Evolutionary conservation across 2,113 vertebrate genomes (phyloP).

Genomic region (Callionymus lyra): DNA sequence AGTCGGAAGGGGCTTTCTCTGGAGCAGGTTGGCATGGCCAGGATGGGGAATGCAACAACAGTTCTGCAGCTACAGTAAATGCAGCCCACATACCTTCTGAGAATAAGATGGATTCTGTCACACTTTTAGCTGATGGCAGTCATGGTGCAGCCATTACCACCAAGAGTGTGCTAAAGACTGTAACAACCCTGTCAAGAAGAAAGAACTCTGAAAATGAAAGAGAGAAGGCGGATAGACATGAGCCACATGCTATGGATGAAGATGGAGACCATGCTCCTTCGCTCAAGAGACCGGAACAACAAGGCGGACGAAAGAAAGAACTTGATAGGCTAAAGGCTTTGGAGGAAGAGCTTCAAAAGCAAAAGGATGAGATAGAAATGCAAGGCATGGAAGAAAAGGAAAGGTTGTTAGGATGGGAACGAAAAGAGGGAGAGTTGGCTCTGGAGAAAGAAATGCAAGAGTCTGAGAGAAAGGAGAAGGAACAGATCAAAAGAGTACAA

Average conservation of each 20-base stretch:
- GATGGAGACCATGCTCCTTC: constrained; percentile 35
- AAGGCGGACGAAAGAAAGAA: constrained; percentile 36
- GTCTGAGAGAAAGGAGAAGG: constrained; percentile 10
- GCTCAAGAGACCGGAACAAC: constrained; percentile 32
- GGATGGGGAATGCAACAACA: constrained; percentile 34
- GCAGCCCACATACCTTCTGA: constrained; percentile 36
- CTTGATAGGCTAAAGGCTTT: constrained; percentile 35
- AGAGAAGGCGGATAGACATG: constrained; percentile 35
- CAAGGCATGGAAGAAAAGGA: constrained; percentile 30
- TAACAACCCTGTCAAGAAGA: constrained; percentile 35
- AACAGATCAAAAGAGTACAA: constrained; percentile 10
- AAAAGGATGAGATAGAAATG: constrained; percentile 36
- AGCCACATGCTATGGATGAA: constrained; percentile 23
- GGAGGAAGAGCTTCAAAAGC: constrained; percentile 39
- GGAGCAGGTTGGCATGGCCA: constrained; percentile 46
- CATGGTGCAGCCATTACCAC: constrained; percentile 37
- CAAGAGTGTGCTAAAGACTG: constrained; percentile 49
- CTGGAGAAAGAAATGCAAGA: constrained; percentile 39
- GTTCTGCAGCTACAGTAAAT: constrained; percentile 37
- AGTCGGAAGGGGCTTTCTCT: constrained; percentile 64
- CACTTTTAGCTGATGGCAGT: constrained; percentile 29
- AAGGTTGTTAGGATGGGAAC: constrained; percentile 27
- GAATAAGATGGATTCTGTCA: constrained; percentile 34
- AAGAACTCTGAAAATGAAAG: constrained; percentile 30
- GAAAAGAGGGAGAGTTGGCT: constrained; percentile 21